Evolutionary conservation across 2,113 vertebrate species (phyloP).

Genomic region (Callipepla squamata): DNA sequence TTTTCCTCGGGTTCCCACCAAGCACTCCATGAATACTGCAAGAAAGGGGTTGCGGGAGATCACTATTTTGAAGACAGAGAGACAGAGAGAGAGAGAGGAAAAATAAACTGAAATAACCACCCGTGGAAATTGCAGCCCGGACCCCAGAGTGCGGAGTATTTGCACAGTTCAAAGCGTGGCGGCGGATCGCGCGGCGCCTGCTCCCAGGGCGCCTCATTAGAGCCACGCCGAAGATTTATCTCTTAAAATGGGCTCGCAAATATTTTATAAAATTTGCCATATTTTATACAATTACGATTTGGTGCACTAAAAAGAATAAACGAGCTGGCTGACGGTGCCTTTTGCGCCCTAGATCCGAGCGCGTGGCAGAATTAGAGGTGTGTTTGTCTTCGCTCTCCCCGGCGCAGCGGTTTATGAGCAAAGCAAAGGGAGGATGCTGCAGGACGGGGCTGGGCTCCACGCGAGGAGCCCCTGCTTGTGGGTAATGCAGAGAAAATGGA

Average conservation of each 20-base stretch:
- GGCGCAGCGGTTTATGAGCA: neutral
- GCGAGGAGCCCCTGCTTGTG: neutral
- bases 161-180: slow-evolving; percentile 70
- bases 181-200: slow-evolving; percentile 21
- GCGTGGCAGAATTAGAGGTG: neutral
- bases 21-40: slow-evolving; percentile 53
- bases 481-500: neutral
- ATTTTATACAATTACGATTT: slow-evolving; percentile 72
- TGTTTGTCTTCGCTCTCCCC: slow-evolving; percentile 6
- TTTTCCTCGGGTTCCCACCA: slow-evolving; percentile 59
- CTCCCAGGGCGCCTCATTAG: slow-evolving; percentile 66
- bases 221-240: slow-evolving; percentile 65
- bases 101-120: slow-evolving; percentile 19
- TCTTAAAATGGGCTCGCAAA: slow-evolving; percentile 67
- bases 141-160: slow-evolving; percentile 61
- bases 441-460: neutral
- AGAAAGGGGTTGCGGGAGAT: slow-evolving; percentile 57
- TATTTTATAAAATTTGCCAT: slow-evolving; percentile 73
- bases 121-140: slow-evolving; percentile 56
- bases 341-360: slow-evolving; percentile 22
- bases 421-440: neutral
- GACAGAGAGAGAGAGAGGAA: neutral
- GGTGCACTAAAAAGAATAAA: slow-evolving; percentile 64
- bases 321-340: slow-evolving; percentile 49
- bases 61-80: slow-evolving; percentile 61